These are phyloP conservation scores for Entomyzon cyanotis DNA, from an alignment of 2,113 vertebrate genomes.

Conservation along the genomic window DNA sequence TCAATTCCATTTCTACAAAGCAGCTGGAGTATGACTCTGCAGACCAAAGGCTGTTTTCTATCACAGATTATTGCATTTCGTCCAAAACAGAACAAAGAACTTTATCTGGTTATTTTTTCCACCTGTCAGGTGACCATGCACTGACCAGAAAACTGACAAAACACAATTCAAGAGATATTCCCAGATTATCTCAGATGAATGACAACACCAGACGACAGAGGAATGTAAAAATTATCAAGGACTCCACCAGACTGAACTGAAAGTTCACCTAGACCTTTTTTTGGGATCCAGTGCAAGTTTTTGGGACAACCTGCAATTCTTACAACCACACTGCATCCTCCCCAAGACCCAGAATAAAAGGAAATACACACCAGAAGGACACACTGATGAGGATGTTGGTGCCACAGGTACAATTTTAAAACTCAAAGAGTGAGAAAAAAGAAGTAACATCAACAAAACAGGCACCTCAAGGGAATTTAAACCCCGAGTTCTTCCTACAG, in stretches of 20 bases:
- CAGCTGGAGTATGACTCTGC: not conserved
- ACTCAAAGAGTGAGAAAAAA: not conserved
- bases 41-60: not conserved
- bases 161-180: not conserved
- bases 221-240: not conserved
- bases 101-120: not conserved
- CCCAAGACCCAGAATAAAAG: not conserved
- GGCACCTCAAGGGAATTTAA: not conserved
- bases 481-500: not conserved
- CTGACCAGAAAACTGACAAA: not conserved
- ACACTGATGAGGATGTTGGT: not conserved
- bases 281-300: rapidly evolving
- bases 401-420: not conserved
- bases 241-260: not conserved
- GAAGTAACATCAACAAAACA: rapidly evolving
- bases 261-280: not conserved
- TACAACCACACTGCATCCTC: not conserved
- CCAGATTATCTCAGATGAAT: not conserved
- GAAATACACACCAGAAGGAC: not conserved
- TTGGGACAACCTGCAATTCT: not conserved
- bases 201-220: not conserved
- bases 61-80: rapidly evolving
- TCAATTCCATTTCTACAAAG: not conserved
- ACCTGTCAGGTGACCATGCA: not conserved
- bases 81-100: not conserved